Conservation (phyloP, 2,113 vertebrate genomes). For the Taxidea taxus region DNA sequence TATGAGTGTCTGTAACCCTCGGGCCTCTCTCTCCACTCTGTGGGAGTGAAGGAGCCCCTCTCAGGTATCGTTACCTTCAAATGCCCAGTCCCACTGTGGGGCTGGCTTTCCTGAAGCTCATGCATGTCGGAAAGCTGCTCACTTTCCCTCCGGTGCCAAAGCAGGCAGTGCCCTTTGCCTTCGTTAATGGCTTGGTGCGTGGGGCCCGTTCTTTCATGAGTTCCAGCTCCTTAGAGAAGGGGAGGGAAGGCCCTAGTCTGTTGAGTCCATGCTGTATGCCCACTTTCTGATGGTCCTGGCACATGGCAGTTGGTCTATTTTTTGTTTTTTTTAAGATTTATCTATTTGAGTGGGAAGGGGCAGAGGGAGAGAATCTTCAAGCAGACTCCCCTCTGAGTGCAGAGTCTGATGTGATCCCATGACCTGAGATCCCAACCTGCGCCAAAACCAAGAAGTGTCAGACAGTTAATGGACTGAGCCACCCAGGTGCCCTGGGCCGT, state of each 20-base stretch:
- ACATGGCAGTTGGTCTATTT: not conserved
- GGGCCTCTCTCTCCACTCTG: not conserved
- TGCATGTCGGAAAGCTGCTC: not conserved
- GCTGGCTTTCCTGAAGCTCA: not conserved
- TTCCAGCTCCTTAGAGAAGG: not conserved
- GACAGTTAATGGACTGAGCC: not conserved
- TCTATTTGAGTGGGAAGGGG: not conserved
- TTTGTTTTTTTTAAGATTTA: not conserved
- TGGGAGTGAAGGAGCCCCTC: not conserved
- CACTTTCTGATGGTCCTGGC: not conserved
- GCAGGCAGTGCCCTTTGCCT: not conserved
- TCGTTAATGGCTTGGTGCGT: not conserved
- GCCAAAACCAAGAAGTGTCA: not conserved
- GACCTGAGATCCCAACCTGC: not conserved
- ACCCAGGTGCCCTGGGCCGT: not conserved
- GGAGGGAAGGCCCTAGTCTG: not conserved
- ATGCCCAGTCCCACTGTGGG: not conserved
- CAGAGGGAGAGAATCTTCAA: not conserved
- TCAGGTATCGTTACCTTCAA: not conserved
- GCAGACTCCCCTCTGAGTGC: not conserved
- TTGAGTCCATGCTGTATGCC: accelerated
- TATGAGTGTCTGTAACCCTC: not conserved
- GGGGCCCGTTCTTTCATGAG: not conserved
- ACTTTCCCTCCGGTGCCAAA: not conserved
- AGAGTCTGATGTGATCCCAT: not conserved